A percentile compares a stretch with the other conserved stretches of the same genome.
These are phyloP conservation scores for Epinephelus coioides DNA, from an alignment of 2,797 vertebrate species.

Conservation along the genomic window DNA sequence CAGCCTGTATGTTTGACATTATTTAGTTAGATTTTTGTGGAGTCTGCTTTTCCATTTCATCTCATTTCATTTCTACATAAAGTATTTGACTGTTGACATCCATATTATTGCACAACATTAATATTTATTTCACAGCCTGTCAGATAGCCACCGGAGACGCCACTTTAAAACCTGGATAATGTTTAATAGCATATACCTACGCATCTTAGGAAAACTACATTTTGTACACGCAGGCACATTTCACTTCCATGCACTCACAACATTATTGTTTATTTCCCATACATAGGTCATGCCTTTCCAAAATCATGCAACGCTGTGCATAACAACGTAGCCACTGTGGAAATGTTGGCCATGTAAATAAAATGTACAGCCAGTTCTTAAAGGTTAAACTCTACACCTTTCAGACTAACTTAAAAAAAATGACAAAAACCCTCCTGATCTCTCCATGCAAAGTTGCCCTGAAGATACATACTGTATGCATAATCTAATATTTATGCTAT, in stretches of 20 bases:
- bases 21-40: slow-evolving; percentile 36
- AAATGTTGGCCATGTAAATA: slow-evolving; percentile 24
- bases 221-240: slow-evolving; percentile 24
- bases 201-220: slow-evolving; percentile 40
- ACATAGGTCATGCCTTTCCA: slow-evolving; percentile 34
- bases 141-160: slow-evolving; percentile 25
- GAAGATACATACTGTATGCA: slow-evolving; percentile 49
- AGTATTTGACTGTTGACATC: slow-evolving; percentile 69
- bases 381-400: slow-evolving; percentile 31
- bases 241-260: slow-evolving; percentile 32
- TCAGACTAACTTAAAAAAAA: slow-evolving; percentile 36
- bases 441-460: slow-evolving; percentile 48
- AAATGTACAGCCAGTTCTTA: slow-evolving; percentile 21
- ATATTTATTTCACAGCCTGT: slow-evolving; percentile 65
- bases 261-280: slow-evolving; percentile 25
- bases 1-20: slow-evolving; percentile 44
- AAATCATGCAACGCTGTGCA: slow-evolving; percentile 12
- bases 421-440: slow-evolving; percentile 21
- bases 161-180: slow-evolving; percentile 24
- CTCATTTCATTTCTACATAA: slow-evolving; percentile 62
- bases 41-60: slow-evolving; percentile 43
- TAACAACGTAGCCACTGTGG: slow-evolving; percentile 29
- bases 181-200: slow-evolving; percentile 38
- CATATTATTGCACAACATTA: slow-evolving; percentile 63
- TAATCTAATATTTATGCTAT: slow-evolving; percentile 81